Percentiles rank a stretch among this genome's conserved stretches.
Evolutionary conservation across 2,888 invertebrate species (phyloP).

Genomic region (Leucania comma): DNA sequence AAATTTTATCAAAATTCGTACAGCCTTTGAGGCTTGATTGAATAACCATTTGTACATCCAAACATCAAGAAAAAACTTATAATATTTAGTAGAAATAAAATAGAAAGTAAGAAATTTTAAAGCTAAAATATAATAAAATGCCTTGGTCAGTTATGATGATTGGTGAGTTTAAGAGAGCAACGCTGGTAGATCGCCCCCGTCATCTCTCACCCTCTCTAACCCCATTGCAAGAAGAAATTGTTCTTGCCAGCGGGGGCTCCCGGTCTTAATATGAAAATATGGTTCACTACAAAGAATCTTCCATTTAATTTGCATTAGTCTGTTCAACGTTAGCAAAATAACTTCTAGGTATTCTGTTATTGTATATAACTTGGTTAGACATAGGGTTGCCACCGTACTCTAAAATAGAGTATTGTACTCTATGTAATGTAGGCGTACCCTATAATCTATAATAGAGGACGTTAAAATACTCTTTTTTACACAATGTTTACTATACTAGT

Average conservation of each 20-base stretch:
- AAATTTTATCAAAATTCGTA: neutral
- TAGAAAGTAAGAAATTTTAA: neutral
- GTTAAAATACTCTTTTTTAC: too few species aligned
- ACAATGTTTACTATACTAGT: too few species aligned
- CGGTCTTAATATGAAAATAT: conserved; percentile 86
- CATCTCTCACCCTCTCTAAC: conserved; percentile 51
- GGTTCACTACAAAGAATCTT: conserved; percentile 80
- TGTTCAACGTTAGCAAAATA: conserved; percentile 68
- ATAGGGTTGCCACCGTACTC: too few species aligned
- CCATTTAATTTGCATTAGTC: conserved; percentile 84
- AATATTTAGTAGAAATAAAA: neutral
- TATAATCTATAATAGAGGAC: too few species aligned
- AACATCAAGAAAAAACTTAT: too few species aligned
- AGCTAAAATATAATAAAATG: conserved; percentile 4
- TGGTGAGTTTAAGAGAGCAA: conserved; percentile 42
- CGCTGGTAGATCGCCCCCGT: conserved; percentile 31
- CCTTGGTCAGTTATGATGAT: conserved; percentile 19
- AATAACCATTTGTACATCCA: neutral
- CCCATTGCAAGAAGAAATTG: conserved; percentile 80
- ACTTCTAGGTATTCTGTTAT: conserved; percentile 64
- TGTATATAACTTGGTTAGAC: conserved; percentile 51
- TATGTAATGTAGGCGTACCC: too few species aligned
- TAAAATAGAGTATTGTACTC: too few species aligned
- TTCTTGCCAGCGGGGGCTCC: conserved; percentile 81
- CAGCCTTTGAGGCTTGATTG: neutral